Conservation (phyloP, 2,797 vertebrate genomes). For the Meriones psammophilus region DNA sequence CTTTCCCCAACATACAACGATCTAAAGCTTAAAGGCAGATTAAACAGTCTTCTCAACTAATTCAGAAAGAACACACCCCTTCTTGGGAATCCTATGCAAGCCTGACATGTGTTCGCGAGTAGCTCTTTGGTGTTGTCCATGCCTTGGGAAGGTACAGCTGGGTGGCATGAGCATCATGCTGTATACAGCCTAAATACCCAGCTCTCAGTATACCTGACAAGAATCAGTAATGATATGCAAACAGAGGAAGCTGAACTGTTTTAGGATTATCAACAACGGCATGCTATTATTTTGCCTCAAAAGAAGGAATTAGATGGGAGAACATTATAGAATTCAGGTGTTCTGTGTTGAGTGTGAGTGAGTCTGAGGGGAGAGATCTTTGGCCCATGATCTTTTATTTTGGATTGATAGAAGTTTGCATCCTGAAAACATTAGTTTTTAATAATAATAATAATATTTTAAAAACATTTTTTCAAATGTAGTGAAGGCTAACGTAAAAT, state of each 20-base stretch:
- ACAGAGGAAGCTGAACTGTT: neutral
- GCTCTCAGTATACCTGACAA: neutral
- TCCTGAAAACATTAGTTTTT: too few species aligned
- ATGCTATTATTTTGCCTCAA: neutral
- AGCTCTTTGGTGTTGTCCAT: neutral
- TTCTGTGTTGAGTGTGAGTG: neutral
- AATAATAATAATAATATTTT: too few species aligned
- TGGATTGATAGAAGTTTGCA: neutral
- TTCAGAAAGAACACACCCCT: neutral
- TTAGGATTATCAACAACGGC: neutral
- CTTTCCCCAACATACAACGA: neutral
- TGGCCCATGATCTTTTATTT: neutral
- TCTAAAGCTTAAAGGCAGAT: constrained; percentile 28
- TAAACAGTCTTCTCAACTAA: neutral
- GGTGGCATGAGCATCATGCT: neutral
- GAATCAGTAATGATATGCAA: neutral
- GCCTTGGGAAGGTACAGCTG: neutral
- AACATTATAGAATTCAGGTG: neutral
- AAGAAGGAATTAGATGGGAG: neutral
- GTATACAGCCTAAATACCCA: neutral
- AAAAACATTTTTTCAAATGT: neutral
- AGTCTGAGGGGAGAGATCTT: neutral
- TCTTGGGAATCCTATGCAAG: neutral
- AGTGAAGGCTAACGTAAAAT: constrained; percentile 3
- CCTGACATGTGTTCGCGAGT: neutral